Evolutionary conservation across 2,888 invertebrate genomes (phyloP).

Genomic region (Conchocele bisecta): DNA sequence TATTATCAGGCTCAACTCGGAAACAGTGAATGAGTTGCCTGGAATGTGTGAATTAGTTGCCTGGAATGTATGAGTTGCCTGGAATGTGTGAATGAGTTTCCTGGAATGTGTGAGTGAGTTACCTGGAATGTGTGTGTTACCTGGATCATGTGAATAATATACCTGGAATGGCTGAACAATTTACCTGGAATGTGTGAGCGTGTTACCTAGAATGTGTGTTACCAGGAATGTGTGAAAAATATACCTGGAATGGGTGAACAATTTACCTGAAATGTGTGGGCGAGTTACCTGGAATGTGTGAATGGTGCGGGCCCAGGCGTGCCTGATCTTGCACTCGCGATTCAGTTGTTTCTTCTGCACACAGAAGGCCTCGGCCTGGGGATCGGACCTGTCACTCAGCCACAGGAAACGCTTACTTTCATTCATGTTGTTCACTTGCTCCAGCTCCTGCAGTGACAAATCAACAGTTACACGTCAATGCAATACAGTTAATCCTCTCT

Average conservation of each 20-base stretch:
- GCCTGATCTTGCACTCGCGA: constrained; percentile 69
- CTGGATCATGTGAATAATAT: background rate
- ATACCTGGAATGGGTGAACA: background rate
- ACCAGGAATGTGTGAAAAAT: too few species aligned
- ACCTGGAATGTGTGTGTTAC: constrained; percentile 19
- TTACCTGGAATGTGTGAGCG: constrained; percentile 14
- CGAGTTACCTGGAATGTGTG: constrained; percentile 78
- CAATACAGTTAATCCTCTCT: too few species aligned
- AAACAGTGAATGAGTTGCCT: too few species aligned
- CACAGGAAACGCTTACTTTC: constrained; percentile 51
- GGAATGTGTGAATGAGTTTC: background rate
- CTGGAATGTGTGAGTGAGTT: background rate
- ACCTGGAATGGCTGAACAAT: background rate
- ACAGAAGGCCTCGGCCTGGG: constrained; percentile 61
- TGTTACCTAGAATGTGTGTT: background rate
- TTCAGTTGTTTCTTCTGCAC: constrained; percentile 63
- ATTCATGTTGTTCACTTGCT: constrained; percentile 35
- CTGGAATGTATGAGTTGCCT: too few species aligned
- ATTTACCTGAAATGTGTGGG: background rate
- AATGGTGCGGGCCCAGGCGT: constrained; percentile 79
- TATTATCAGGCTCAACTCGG: too few species aligned
- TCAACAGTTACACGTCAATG: too few species aligned
- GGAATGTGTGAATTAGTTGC: too few species aligned
- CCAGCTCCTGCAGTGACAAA: too few species aligned
- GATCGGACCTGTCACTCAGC: constrained; percentile 66